These are phyloP conservation scores for Monarcha castaneiventris DNA, from an alignment of 2,113 vertebrate species.

Conservation along the genomic window DNA sequence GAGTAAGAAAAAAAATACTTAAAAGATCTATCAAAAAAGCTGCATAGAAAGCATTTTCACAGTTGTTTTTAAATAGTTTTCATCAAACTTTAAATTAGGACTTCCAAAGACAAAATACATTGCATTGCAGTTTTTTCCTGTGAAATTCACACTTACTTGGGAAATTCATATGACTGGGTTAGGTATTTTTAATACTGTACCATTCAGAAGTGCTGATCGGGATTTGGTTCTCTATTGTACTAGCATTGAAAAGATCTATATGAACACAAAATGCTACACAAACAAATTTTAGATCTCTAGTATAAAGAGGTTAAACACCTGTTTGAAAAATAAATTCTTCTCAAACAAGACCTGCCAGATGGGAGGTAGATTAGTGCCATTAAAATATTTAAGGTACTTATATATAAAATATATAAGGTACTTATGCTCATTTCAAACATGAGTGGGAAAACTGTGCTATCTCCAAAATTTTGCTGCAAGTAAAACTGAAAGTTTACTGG, in stretches of 20 bases:
- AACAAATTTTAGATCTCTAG: neutral
- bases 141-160: conserved; percentile 22
- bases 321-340: conserved; percentile 9
- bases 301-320: neutral
- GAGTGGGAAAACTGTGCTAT: neutral
- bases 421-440: neutral
- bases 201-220: neutral
- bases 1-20: conserved; percentile 3
- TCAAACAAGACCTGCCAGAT: conserved; percentile 13
- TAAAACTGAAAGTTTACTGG: neutral
- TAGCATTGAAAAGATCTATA: neutral
- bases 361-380: conserved; percentile 56
- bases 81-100: neutral
- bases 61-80: conserved; percentile 4
- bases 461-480: neutral
- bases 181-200: conserved; percentile 53
- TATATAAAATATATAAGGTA: conserved; percentile 24
- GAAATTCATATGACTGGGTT: neutral
- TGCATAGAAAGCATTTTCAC: conserved; percentile 48
- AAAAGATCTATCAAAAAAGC: conserved; percentile 13
- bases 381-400: conserved; percentile 39
- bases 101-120: conserved; percentile 1
- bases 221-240: neutral
- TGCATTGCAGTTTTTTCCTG: conserved; percentile 13
- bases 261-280: neutral